Conservation (phyloP, 2,113 vertebrate genomes). For the Neoarius graeffei region DNA sequence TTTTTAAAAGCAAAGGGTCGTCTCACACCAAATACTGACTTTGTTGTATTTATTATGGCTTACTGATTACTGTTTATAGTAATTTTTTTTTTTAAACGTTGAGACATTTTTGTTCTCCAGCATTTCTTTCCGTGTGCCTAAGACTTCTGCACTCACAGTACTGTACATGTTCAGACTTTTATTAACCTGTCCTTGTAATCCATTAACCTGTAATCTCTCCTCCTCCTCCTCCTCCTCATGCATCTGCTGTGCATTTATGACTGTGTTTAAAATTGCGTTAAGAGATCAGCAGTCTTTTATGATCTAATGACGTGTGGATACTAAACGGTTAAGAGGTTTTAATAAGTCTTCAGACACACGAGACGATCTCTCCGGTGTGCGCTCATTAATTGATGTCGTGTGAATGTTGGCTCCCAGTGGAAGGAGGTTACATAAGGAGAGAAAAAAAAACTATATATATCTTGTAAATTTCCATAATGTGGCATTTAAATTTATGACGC, state of each 20-base stretch:
- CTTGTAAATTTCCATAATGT: background rate
- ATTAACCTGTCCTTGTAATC: background rate
- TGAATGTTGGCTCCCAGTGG: slow-evolving; percentile 47
- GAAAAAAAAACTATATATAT: background rate
- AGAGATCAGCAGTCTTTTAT: background rate
- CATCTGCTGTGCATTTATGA: background rate
- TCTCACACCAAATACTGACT: no score
- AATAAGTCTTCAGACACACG: slow-evolving; percentile 1
- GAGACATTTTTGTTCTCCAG: no score
- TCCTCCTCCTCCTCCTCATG: background rate
- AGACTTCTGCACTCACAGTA: no score
- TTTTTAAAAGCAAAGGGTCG: no score
- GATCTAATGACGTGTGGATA: background rate
- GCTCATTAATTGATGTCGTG: slow-evolving; percentile 52
- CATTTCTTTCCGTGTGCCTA: no score
- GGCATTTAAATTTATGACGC: background rate
- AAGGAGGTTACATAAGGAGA: slow-evolving; percentile 42
- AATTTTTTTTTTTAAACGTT: no score
- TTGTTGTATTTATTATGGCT: no score
- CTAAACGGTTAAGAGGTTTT: background rate
- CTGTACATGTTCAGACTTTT: background rate
- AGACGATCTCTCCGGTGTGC: slow-evolving; percentile 18
- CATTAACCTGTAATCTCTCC: background rate
- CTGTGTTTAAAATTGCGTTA: background rate
- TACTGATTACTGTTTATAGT: no score